These are phyloP conservation scores for Phallusia fumigata DNA, from an alignment of 23 tunicate genomes.

Conservation along the genomic window DNA sequence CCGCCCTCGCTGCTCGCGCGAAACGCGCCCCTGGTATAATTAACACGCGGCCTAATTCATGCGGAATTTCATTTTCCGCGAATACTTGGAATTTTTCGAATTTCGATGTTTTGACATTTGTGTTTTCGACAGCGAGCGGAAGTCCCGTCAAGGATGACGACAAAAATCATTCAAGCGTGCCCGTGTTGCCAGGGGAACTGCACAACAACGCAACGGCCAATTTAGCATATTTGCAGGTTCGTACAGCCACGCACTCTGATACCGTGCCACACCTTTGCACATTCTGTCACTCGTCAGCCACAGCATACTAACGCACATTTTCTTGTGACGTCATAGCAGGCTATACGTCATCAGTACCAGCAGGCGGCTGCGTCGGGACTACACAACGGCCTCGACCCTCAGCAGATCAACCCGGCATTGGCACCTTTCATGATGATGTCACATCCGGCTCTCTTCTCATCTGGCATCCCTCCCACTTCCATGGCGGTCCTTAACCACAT, in stretches of 20 bases:
- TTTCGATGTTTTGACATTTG: too few species aligned
- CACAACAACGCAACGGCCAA: constrained; percentile 55
- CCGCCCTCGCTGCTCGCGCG: too few species aligned
- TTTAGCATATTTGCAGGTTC: constrained; percentile 54
- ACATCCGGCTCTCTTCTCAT: constrained; percentile 67
- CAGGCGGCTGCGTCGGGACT: constrained; percentile 64
- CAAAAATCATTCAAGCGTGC: constrained; percentile 19
- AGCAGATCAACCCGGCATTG: constrained; percentile 66
- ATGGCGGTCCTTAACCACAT: constrained; percentile 80
- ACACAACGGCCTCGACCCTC: constrained; percentile 65
- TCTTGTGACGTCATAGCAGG: constrained; percentile 36
- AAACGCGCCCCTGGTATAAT: too few species aligned
- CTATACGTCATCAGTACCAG: constrained; percentile 77
- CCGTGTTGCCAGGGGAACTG: constrained; percentile 32
- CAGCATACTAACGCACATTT: too few species aligned
- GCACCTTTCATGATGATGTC: constrained; percentile 89
- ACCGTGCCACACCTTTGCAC: too few species aligned
- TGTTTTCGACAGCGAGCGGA: constrained; percentile 29
- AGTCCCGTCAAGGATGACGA: constrained; percentile 72
- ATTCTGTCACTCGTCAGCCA: too few species aligned
- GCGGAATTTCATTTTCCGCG: too few species aligned
- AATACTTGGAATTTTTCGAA: too few species aligned
- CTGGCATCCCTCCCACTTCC: constrained; percentile 71
- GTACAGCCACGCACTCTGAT: neutral
- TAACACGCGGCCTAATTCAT: too few species aligned